A percentile compares a stretch with the other conserved stretches of the same genome.
Conservation (phyloP, 2,797 vertebrate genomes). For the Microcaecilia unicolor region DNA sequence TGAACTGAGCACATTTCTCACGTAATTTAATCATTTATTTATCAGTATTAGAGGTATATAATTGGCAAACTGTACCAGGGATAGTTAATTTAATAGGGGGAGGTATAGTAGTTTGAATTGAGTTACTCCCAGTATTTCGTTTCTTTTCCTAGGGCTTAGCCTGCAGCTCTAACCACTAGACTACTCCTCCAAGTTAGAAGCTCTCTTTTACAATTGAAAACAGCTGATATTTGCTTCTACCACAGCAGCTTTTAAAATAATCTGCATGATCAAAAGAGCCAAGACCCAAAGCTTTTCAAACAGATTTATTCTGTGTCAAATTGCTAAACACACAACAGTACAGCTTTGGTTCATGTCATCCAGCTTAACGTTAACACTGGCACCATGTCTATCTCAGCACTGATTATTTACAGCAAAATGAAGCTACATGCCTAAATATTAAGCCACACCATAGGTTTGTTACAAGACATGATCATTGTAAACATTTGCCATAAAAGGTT, state of each 20-base stretch:
- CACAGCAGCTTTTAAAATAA: slow-evolving; percentile 11
- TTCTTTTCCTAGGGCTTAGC: no score
- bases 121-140: no score
- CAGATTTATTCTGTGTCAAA: neutral
- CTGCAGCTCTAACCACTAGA: no score
- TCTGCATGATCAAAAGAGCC: slow-evolving; percentile 1
- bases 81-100: no score
- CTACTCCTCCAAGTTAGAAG: slow-evolving; percentile 6
- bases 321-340: neutral
- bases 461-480: neutral
- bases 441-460: neutral
- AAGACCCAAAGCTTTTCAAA: neutral
- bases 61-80: no score
- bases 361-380: neutral
- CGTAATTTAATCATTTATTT: no score
- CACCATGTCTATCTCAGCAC: neutral
- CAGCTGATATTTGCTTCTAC: slow-evolving; percentile 18
- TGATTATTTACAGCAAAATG: neutral
- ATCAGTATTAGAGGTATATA: no score
- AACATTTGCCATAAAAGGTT: neutral
- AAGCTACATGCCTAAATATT: neutral
- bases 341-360: neutral
- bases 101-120: no score
- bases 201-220: slow-evolving; percentile 19
- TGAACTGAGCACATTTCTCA: no score